phyloP scores from a whole-genome alignment of 2,888 invertebrate species.

The Panopea generosa region DNA sequence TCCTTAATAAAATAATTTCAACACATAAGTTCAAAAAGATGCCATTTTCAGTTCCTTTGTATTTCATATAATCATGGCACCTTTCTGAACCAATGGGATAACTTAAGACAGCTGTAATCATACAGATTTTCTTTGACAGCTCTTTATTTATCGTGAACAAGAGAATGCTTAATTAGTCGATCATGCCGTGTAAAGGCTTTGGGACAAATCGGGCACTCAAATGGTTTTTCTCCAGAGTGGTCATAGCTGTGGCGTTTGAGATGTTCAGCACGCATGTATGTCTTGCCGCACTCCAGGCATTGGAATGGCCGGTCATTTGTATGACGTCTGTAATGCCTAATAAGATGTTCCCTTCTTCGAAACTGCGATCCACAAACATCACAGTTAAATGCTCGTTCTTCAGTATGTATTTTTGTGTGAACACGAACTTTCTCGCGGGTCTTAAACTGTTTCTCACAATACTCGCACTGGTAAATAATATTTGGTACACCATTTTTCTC shows the following conservation, averaged over 20 bases:
- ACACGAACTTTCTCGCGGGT: slow-evolving; percentile 50
- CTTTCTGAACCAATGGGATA: too few relatives aligned
- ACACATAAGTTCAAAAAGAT: too few relatives aligned
- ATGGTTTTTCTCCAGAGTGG: slow-evolving; percentile 66
- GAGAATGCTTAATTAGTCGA: slow-evolving; percentile 66
- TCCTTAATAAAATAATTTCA: too few relatives aligned
- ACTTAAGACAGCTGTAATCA: too few relatives aligned
- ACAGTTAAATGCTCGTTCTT: slow-evolving; percentile 63
- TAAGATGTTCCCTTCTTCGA: slow-evolving; percentile 65
- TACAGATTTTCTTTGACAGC: too few relatives aligned
- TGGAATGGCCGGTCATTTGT: slow-evolving; percentile 61
- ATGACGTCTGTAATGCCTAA: slow-evolving; percentile 65
- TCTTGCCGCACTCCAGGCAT: slow-evolving; percentile 63
- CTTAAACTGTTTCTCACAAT: slow-evolving; percentile 64
- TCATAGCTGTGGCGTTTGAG: slow-evolving; percentile 67
- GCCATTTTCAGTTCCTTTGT: too few relatives aligned
- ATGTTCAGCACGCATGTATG: slow-evolving; percentile 68
- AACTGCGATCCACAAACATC: slow-evolving; percentile 64
- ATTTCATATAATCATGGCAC: too few relatives aligned
- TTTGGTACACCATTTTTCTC: slow-evolving; percentile 35
- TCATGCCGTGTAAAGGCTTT: slow-evolving; percentile 66
- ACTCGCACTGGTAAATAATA: slow-evolving; percentile 62
- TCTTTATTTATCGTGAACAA: slow-evolving; percentile 62
- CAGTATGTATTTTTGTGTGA: slow-evolving; percentile 63
- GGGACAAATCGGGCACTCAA: slow-evolving; percentile 63